Percentiles rank a stretch among this genome's conserved stretches.
Evolutionary conservation across 2,888 invertebrate genomes (phyloP).

Genomic region (Cheilosia impressa): DNA sequence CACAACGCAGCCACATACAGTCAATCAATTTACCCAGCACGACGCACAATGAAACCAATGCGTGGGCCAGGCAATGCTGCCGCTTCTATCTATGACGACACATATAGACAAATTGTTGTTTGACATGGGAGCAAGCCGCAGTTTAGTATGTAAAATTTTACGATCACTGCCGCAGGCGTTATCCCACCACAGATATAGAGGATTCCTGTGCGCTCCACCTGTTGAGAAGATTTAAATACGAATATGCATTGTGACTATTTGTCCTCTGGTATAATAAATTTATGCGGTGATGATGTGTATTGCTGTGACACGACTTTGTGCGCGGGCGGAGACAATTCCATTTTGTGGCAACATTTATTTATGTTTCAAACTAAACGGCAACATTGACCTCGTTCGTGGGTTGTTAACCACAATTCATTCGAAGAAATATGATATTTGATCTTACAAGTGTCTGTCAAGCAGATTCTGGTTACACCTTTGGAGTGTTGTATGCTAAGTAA

Average conservation of each 20-base stretch:
- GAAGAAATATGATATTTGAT: background rate
- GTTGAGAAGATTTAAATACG: slow-evolving; percentile 24
- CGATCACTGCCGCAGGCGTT: slow-evolving; percentile 28
- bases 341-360: background rate
- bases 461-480: slow-evolving; percentile 11
- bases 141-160: slow-evolving; percentile 31
- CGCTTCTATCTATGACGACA: slow-evolving; percentile 26
- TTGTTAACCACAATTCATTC: background rate
- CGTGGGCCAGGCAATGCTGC: slow-evolving; percentile 41
- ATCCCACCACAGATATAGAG: background rate
- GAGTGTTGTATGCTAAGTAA: background rate
- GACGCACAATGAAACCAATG: slow-evolving; percentile 26
- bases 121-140: slow-evolving; percentile 22
- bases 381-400: slow-evolving; percentile 1
- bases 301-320: slow-evolving; percentile 1
- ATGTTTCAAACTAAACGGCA: background rate
- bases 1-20: slow-evolving; percentile 24
- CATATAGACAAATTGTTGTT: slow-evolving; percentile 45
- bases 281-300: slow-evolving; percentile 30
- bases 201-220: slow-evolving; percentile 45
- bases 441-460: background rate
- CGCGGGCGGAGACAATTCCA: background rate
- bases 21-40: slow-evolving; percentile 23
- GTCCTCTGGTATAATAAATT: slow-evolving; percentile 42
- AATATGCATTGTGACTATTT: slow-evolving; percentile 21